Evolutionary conservation across 2,113 vertebrate species (phyloP).

Genomic region (Podarcis raffonei): DNA sequence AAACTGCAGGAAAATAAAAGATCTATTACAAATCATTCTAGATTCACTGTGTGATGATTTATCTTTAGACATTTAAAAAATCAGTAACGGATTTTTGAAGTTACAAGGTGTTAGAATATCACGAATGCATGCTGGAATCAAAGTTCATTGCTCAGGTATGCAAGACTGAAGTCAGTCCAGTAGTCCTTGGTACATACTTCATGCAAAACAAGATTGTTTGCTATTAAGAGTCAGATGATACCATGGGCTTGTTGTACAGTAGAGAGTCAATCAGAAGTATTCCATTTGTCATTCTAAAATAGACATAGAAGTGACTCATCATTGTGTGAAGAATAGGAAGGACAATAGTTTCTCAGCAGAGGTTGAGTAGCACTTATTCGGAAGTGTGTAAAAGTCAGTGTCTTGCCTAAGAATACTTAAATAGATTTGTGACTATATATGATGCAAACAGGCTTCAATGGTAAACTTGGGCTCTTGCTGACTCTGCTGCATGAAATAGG

Average conservation of each 20-base stretch:
- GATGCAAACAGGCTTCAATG: neutral
- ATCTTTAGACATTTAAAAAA: neutral
- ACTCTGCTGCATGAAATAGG: neutral
- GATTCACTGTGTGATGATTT: neutral
- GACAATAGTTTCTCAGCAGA: neutral
- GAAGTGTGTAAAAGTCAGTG: neutral
- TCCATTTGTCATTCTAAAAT: neutral
- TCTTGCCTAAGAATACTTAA: neutral
- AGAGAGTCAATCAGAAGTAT: neutral
- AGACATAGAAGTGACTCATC: neutral
- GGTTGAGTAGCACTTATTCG: neutral
- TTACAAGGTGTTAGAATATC: neutral
- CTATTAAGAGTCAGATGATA: neutral
- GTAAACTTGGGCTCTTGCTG: neutral
- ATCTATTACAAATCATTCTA: neutral
- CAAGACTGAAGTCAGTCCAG: constrained; percentile 4
- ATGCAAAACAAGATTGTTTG: neutral
- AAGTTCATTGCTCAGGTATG: constrained; percentile 6
- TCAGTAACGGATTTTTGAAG: neutral
- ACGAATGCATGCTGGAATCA: neutral
- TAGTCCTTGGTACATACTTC: neutral
- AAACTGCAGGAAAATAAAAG: neutral
- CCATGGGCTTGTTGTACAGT: neutral
- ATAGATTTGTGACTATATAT: neutral
- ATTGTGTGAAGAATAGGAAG: neutral